Evolutionary conservation across 2,113 vertebrate species (phyloP).

Genomic region (Bombycilla garrulus): DNA sequence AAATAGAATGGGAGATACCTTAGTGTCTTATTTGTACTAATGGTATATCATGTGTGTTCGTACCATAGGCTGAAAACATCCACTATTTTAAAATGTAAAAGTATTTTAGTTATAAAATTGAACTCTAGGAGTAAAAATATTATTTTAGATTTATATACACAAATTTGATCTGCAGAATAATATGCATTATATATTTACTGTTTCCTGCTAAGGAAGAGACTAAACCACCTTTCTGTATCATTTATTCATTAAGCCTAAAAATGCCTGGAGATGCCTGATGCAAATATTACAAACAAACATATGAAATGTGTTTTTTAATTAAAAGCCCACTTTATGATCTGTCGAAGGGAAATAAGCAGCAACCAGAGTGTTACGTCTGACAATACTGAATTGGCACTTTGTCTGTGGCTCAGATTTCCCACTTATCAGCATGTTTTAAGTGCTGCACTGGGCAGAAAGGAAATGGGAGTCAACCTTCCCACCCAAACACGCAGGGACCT

Average conservation of each 20-base stretch:
- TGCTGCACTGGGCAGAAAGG: neutral
- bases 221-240: neutral
- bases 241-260: neutral
- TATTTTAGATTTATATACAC: neutral
- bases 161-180: neutral
- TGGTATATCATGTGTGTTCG: neutral
- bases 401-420: neutral
- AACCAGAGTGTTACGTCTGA: neutral
- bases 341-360: neutral
- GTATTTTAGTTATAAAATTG: neutral
- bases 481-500: neutral
- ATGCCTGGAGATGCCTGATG: neutral
- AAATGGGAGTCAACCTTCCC: neutral
- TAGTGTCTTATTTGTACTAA: neutral
- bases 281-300: neutral
- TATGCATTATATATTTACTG: neutral
- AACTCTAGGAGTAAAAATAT: neutral
- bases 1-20: neutral
- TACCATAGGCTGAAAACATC: neutral
- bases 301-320: constrained; percentile 1
- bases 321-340: neutral
- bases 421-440: neutral
- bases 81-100: neutral
- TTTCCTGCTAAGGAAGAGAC: neutral
- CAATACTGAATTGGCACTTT: neutral